Conservation (phyloP, 2,797 vertebrate species). For the Coranthus polyacanthus region DNA sequence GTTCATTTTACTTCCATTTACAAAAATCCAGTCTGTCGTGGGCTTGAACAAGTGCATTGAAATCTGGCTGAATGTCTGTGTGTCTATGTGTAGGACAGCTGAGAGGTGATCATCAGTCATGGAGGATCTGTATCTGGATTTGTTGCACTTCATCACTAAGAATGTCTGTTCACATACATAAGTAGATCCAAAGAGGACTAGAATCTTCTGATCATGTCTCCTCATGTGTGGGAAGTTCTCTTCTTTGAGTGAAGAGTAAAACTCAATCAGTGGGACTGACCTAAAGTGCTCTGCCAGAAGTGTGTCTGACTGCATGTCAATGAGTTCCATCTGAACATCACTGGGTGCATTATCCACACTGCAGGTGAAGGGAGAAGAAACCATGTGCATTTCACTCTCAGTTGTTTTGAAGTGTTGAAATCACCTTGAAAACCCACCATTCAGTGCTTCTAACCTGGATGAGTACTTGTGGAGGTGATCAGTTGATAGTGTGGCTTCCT, state of each 20-base stretch:
- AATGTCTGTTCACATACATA: background rate
- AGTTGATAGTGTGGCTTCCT: conserved; percentile 31
- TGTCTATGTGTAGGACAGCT: conserved; percentile 37
- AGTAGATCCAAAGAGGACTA: conserved; percentile 14
- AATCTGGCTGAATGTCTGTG: conserved; percentile 47
- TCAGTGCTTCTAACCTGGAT: conserved; percentile 24
- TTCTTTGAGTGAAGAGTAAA: conserved; percentile 2
- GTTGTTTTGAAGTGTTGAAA: background rate
- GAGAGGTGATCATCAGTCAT: conserved; percentile 54
- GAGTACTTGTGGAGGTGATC: conserved; percentile 33
- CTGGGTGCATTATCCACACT: conserved; percentile 45
- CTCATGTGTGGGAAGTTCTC: conserved; percentile 1
- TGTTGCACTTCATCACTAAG: conserved; percentile 52
- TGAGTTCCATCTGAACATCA: conserved; percentile 50
- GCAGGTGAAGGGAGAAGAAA: conserved; percentile 43
- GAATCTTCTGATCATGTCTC: conserved; percentile 4
- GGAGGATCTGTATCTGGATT: conserved; percentile 59
- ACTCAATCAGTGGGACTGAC: conserved; percentile 5
- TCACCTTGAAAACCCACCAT: background rate
- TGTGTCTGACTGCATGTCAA: conserved; percentile 58
- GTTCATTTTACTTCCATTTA: conserved; percentile 24
- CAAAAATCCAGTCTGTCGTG: conserved; percentile 39
- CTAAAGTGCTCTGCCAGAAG: conserved; percentile 37
- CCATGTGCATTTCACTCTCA: conserved; percentile 40
- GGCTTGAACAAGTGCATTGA: conserved; percentile 46